Evolutionary conservation across 2,113 vertebrate species (phyloP).

Genomic region (Ascaphus truei): DNA sequence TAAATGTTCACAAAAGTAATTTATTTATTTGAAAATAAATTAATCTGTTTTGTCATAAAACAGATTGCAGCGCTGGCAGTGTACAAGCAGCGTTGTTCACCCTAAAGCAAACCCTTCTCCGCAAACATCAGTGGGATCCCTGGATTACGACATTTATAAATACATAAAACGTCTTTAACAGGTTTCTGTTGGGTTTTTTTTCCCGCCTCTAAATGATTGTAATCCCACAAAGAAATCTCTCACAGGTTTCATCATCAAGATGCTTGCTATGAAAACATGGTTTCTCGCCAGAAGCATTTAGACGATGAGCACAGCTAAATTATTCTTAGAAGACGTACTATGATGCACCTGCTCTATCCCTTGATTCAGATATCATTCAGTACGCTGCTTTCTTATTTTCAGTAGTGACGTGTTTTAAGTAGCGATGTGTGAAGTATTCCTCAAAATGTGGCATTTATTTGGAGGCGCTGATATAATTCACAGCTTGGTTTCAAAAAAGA

Average conservation of each 20-base stretch:
- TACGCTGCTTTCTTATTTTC: too few species aligned
- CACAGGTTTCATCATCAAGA: constrained; percentile 67
- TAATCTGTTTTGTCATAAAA: constrained; percentile 92
- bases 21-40: constrained; percentile 94
- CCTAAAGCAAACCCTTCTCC: constrained; percentile 81
- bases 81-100: constrained; percentile 73
- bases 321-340: constrained; percentile 69
- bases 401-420: too few species aligned
- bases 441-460: too few species aligned
- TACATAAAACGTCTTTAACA: constrained; percentile 85
- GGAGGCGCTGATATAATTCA: too few species aligned
- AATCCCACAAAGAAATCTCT: constrained; percentile 63
- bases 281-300: constrained; percentile 68
- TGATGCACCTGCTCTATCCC: constrained; percentile 70
- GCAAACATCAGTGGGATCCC: constrained; percentile 86
- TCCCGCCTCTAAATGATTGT: constrained; percentile 67
- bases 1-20: constrained; percentile 93
- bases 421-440: too few species aligned
- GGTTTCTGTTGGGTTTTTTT: constrained; percentile 70
- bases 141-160: constrained; percentile 84
- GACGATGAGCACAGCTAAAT: constrained; percentile 68
- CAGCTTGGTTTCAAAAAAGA: too few species aligned
- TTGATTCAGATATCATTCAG: constrained; percentile 48
- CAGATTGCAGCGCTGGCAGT: constrained; percentile 81
- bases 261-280: constrained; percentile 72